These are phyloP conservation scores for Drosophila arawakana DNA, from an alignment of 1,140 invertebrate genomes.

Conservation along the genomic window DNA sequence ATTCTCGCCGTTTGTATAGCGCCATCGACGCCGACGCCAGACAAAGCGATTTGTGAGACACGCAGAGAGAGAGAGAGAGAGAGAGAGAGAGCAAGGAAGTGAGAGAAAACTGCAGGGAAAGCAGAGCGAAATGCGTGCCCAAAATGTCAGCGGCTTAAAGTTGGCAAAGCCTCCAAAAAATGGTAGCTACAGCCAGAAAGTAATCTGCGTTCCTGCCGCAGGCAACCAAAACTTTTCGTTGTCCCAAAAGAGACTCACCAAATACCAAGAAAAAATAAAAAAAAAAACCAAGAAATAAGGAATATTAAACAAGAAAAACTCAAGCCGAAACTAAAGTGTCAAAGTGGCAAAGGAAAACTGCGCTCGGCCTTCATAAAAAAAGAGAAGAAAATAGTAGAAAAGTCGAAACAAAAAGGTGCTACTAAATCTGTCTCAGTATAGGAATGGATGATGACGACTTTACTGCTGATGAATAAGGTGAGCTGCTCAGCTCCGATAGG, in stretches of 20 bases:
- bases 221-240: slow-evolving; percentile 67
- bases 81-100: background rate
- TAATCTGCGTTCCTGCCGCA: slow-evolving; percentile 73
- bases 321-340: slow-evolving; percentile 72
- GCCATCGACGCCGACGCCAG: slow-evolving; percentile 21
- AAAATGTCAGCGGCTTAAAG: slow-evolving; percentile 78
- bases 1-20: slow-evolving; percentile 19
- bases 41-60: slow-evolving; percentile 49
- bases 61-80: slow-evolving; percentile 7
- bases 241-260: slow-evolving; percentile 27
- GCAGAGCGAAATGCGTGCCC: slow-evolving; percentile 61
- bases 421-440: slow-evolving; percentile 58
- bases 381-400: slow-evolving; percentile 22
- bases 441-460: slow-evolving; percentile 52
- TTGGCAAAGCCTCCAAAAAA: slow-evolving; percentile 54
- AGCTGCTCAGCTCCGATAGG: slow-evolving; percentile 11
- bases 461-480: slow-evolving; percentile 38
- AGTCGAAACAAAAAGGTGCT: slow-evolving; percentile 39
- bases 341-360: slow-evolving; percentile 67
- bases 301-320: slow-evolving; percentile 35
- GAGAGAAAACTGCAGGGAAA: background rate
- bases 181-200: slow-evolving; percentile 55
- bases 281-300: background rate
- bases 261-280: slow-evolving; percentile 15
- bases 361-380: slow-evolving; percentile 5